Conservation (phyloP, 2,797 vertebrate species). For the Pseudochirops corinnae region DNA sequence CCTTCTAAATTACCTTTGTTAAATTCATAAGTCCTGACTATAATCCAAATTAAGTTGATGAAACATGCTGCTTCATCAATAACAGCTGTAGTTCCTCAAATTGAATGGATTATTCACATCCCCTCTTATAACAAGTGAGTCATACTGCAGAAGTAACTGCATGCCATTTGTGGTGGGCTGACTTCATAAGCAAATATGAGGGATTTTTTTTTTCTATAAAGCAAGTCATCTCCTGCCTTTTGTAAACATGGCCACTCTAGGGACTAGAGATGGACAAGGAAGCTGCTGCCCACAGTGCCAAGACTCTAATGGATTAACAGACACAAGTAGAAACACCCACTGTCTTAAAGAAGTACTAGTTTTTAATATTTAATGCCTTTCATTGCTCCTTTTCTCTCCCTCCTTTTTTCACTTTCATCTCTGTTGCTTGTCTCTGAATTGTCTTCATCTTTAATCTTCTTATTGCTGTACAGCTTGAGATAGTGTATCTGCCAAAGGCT, state of each 20-base stretch:
- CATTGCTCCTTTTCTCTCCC: neutral
- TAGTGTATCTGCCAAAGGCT: neutral
- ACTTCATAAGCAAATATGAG: slow-evolving; percentile 1
- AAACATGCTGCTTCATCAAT: neutral
- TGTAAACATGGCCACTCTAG: neutral
- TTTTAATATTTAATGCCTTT: neutral
- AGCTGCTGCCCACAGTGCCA: neutral
- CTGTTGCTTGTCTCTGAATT: neutral
- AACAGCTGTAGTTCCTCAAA: slow-evolving; percentile 3
- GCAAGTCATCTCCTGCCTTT: neutral
- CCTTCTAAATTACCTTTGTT: slow-evolving; percentile 65
- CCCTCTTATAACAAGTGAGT: slow-evolving; percentile 22
- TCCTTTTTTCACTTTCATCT: neutral
- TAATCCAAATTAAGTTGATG: slow-evolving; percentile 61
- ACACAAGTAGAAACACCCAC: neutral
- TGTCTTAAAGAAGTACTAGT: neutral
- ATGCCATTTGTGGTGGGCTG: neutral
- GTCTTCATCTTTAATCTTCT: neutral
- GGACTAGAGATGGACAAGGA: neutral
- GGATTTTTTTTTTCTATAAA: neutral
- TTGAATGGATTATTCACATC: slow-evolving; percentile 20
- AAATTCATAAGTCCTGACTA: slow-evolving; percentile 27
- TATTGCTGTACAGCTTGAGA: neutral
- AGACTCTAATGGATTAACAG: neutral
- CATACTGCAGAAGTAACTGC: neutral